phyloP scores from a whole-genome alignment of 2,113 vertebrate genomes.

The Planiliza haematocheilus region DNA sequence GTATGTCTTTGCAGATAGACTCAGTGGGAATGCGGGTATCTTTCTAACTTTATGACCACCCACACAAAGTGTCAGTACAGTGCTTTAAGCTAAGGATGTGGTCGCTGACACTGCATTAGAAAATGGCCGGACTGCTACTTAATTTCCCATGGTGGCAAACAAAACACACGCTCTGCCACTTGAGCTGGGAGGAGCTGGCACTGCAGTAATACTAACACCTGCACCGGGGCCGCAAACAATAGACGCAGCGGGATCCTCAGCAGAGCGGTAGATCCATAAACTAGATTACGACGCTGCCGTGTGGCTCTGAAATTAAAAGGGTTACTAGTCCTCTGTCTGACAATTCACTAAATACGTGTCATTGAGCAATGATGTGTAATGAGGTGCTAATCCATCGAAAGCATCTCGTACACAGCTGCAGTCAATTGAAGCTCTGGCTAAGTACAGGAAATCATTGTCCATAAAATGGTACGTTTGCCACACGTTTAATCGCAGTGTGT shows the following conservation, averaged over 20 bases:
- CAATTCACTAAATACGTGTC: slow-evolving; percentile 34
- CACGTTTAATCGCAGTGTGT: slow-evolving; percentile 8
- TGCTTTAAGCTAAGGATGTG: slow-evolving; percentile 40
- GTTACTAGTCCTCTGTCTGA: slow-evolving; percentile 11
- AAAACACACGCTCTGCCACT: slow-evolving; percentile 51
- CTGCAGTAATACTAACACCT: slow-evolving; percentile 61
- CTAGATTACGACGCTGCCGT: slow-evolving; percentile 8
- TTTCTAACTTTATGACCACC: slow-evolving; percentile 24
- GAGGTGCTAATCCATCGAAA: slow-evolving; percentile 45
- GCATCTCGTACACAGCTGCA: slow-evolving; percentile 14
- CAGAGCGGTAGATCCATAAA: slow-evolving; percentile 12
- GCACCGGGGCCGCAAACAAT: slow-evolving; percentile 35
- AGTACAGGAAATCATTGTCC: slow-evolving; percentile 36
- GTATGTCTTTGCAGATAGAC: slow-evolving; percentile 27
- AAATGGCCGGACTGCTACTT: slow-evolving; percentile 58
- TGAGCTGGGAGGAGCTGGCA: slow-evolving; percentile 59
- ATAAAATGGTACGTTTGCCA: slow-evolving; percentile 46
- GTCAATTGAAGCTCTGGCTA: neutral
- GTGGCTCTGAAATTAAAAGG: slow-evolving; percentile 41
- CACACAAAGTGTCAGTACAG: slow-evolving; percentile 39
- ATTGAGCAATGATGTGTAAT: slow-evolving; percentile 47
- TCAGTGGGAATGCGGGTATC: slow-evolving; percentile 19
- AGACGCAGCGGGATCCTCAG: slow-evolving; percentile 38
- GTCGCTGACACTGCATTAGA: slow-evolving; percentile 71
- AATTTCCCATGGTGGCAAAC: slow-evolving; percentile 80